Conservation (phyloP, 64 coral and sea anemone genomes). For the Cladopsammia gracilis region DNA sequence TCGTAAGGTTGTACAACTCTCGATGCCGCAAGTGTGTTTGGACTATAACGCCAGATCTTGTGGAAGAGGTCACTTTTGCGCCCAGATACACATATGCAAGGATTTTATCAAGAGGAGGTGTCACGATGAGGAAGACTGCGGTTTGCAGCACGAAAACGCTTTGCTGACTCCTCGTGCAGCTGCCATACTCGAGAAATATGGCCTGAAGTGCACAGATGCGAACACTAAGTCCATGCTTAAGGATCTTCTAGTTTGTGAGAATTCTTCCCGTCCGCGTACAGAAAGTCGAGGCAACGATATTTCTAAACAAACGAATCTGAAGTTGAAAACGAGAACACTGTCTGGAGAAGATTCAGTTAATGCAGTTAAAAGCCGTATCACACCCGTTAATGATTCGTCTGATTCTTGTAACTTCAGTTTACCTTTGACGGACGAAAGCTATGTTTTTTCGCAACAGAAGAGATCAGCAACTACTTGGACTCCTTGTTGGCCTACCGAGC, state of each 20-base stretch:
- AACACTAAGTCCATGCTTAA: not conserved
- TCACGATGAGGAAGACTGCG: not conserved
- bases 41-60: constrained; percentile 65
- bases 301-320: not conserved
- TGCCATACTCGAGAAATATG: not conserved
- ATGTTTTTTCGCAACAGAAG: too few relatives aligned
- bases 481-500: constrained; percentile 25
- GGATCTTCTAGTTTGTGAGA: constrained; percentile 19
- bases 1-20: constrained; percentile 19
- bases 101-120: constrained; percentile 17
- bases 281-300: not conserved
- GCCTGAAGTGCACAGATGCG: not conserved
- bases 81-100: constrained; percentile 54
- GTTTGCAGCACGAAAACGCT: not conserved
- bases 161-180: not conserved
- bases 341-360: not conserved
- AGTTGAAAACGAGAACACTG: not conserved
- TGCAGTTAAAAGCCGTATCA: not conserved
- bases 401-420: not conserved
- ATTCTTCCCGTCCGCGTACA: not conserved
- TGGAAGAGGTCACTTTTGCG: not conserved
- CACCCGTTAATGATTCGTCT: not conserved
- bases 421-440: not conserved
- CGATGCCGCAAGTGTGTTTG: constrained; percentile 70
- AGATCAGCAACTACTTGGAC: not conserved